These are phyloP conservation scores for Petrocephalus sullivani DNA, from an alignment of 2,797 vertebrate species.

Conservation along the genomic window DNA sequence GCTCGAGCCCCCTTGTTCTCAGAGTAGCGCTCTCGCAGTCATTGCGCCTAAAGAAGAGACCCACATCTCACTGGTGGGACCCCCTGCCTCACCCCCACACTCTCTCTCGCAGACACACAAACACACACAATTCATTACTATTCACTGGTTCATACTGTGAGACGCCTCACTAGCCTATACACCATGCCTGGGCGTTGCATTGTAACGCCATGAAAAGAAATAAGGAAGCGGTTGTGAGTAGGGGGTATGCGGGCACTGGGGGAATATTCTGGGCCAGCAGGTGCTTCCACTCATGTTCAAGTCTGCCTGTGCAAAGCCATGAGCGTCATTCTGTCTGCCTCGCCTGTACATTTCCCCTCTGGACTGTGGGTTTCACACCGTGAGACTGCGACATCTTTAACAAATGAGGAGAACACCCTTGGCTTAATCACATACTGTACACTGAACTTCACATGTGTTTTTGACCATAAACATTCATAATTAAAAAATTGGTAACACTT, in stretches of 20 bases:
- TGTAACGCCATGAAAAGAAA: conserved; percentile 49
- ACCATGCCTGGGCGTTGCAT: conserved; percentile 59
- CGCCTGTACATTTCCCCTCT: background rate
- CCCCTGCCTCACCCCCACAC: conserved; percentile 27
- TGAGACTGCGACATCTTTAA: background rate
- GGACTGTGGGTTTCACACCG: background rate
- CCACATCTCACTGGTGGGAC: background rate
- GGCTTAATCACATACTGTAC: background rate
- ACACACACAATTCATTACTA: conserved; percentile 61
- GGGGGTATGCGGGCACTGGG: background rate
- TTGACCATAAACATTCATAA: background rate
- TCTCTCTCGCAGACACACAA: conserved; percentile 34
- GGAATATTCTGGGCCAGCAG: conserved; percentile 49
- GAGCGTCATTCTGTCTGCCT: background rate
- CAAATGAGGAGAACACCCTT: background rate
- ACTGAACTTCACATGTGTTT: background rate
- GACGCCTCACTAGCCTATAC: conserved; percentile 64
- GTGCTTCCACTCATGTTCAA: conserved; percentile 53
- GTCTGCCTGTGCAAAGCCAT: background rate
- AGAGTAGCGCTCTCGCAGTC: conserved; percentile 44
- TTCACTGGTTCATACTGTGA: conserved; percentile 60
- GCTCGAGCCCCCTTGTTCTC: conserved; percentile 17
- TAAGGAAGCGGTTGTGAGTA: conserved; percentile 23
- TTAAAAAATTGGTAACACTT: background rate
- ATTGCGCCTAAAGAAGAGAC: conserved; percentile 32